Evolutionary conservation across 2,888 invertebrate species (phyloP).

Genomic region (Fabriciana adippe): DNA sequence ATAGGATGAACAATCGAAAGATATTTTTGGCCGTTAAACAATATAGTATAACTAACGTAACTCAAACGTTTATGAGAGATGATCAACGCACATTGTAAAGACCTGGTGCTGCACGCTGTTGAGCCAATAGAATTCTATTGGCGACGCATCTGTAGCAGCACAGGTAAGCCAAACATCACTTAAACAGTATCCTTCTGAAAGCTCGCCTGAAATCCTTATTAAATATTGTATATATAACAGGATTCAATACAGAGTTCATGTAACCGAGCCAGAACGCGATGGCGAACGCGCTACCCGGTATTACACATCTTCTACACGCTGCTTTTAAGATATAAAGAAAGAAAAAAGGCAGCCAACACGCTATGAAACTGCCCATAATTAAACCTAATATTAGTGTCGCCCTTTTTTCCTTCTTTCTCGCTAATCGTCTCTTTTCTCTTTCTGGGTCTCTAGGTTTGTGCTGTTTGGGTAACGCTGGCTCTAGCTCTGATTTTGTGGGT

Average conservation of each 20-base stretch:
- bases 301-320: conserved; percentile 87
- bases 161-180: conserved; percentile 95
- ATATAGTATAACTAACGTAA: conserved; percentile 2
- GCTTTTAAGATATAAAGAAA: conserved; percentile 94
- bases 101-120: conserved; percentile 84
- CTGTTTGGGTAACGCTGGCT: conserved; percentile 86
- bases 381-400: conserved; percentile 98
- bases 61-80: conserved; percentile 15
- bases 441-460: conserved; percentile 95
- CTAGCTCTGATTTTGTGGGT: conserved; percentile 82
- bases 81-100: conserved; percentile 77
- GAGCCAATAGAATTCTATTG: conserved; percentile 83
- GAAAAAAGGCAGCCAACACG: conserved; percentile 99
- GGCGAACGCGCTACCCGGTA: conserved; percentile 92
- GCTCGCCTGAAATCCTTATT: conserved; percentile 98
- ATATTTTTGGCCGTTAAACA: too few relatives aligned
- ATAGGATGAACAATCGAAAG: too few relatives aligned
- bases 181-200: conserved; percentile 96
- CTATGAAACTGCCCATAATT: conserved; percentile 99
- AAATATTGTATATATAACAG: conserved; percentile 97
- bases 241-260: conserved; percentile 97
- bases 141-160: conserved; percentile 90
- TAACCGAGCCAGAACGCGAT: conserved; percentile 98
- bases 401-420: conserved; percentile 96
- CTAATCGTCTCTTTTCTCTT: conserved; percentile 94